Conservation (phyloP, 2,888 invertebrate genomes). For the Peribatodes rhomboidaria region DNA sequence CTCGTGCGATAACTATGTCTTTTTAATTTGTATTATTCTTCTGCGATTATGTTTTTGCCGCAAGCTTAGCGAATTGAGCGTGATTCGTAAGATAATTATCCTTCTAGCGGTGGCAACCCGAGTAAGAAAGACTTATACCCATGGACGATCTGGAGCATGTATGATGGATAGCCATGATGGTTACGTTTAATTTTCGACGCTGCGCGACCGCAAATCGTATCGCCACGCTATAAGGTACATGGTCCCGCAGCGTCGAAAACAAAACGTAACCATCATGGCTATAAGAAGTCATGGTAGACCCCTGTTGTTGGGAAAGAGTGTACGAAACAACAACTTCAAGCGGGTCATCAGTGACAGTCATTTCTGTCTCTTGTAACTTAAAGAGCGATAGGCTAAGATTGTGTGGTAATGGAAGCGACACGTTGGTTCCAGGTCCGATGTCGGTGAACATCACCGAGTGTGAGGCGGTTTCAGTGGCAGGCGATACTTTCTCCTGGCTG, state of each 20-base stretch:
- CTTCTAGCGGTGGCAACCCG: not conserved
- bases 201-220: too few relatives aligned
- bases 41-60: not conserved
- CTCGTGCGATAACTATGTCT: conserved; percentile 2
- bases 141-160: too few relatives aligned
- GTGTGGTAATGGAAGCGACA: not conserved
- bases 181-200: too few relatives aligned
- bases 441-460: conserved; percentile 87
- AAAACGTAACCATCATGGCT: too few relatives aligned
- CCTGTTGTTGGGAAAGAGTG: too few relatives aligned
- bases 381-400: not conserved
- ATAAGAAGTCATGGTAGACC: too few relatives aligned
- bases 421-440: conserved; percentile 85
- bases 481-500: conserved; percentile 89
- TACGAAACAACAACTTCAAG: not conserved
- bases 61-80: not conserved
- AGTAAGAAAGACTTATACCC: not conserved
- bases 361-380: too few relatives aligned
- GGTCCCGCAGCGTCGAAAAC: too few relatives aligned
- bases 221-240: too few relatives aligned
- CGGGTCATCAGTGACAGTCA: not conserved
- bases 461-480: conserved; percentile 86
- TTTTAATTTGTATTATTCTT: conserved; percentile 5
- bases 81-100: not conserved
- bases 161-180: too few relatives aligned